Percentiles rank a stretch among this genome's conserved stretches.
Evolutionary conservation across 2,113 vertebrate genomes (phyloP).

Genomic region (Rhea americana): DNA sequence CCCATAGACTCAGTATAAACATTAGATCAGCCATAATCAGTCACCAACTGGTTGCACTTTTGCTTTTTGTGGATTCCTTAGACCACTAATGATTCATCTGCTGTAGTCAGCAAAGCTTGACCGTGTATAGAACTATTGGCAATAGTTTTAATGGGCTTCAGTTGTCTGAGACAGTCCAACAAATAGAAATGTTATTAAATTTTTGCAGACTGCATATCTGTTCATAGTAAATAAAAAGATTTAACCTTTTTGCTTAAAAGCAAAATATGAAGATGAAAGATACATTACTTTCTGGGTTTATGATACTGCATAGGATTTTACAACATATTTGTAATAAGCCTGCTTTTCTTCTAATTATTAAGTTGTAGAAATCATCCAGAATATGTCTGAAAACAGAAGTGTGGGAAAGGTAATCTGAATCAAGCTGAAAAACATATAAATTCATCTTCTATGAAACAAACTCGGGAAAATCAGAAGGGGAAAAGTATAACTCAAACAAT

Average conservation of each 20-base stretch:
- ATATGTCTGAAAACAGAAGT: neutral
- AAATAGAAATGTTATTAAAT: conserved; percentile 14
- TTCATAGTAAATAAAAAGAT: neutral
- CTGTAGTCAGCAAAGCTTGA: neutral
- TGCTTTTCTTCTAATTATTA: neutral
- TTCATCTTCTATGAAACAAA: neutral
- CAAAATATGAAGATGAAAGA: neutral
- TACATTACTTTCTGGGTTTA: neutral
- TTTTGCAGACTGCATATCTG: neutral
- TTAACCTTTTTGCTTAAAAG: neutral
- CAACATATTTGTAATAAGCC: neutral
- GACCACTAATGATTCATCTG: conserved; percentile 27
- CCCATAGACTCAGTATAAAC: neutral
- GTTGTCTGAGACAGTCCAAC: neutral
- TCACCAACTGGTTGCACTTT: conserved; percentile 8
- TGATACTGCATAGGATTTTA: neutral
- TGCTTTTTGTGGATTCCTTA: neutral
- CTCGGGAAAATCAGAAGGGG: neutral
- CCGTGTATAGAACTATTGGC: neutral
- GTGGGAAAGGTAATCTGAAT: neutral
- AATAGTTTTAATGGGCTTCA: neutral
- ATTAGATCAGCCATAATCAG: neutral
- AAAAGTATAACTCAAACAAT: neutral
- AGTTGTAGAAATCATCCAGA: neutral
- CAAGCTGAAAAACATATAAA: neutral